phyloP scores from a whole-genome alignment of 1,140 invertebrate genomes.

The Drosophila nebulosa region DNA sequence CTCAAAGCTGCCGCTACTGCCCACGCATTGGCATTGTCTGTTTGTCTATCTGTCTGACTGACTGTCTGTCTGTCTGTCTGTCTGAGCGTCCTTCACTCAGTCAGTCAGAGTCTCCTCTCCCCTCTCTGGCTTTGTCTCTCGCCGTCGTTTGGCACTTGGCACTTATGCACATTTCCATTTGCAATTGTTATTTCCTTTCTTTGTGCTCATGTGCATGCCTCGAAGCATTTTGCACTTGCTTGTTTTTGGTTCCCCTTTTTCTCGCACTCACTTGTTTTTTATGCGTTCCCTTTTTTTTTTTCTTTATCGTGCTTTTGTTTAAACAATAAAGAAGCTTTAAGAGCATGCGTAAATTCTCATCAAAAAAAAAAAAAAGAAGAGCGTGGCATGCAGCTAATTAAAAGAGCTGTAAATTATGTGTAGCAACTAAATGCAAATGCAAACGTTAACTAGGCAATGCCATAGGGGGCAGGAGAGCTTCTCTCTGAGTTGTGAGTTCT shows the following conservation, averaged over 20 bases:
- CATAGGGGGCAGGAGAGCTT: background rate
- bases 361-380: slow-evolving; percentile 29
- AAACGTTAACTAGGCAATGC: slow-evolving; percentile 36
- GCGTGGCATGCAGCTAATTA: slow-evolving; percentile 72
- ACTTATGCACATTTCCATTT: slow-evolving; percentile 78
- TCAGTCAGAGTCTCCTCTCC: slow-evolving; percentile 18
- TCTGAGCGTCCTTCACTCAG: slow-evolving; percentile 19
- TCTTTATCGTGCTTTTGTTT: slow-evolving; percentile 20
- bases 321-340: slow-evolving; percentile 67
- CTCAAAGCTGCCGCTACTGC: slow-evolving; percentile 40
- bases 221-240: slow-evolving; percentile 47
- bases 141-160: slow-evolving; percentile 37
- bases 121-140: slow-evolving; percentile 30
- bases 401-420: slow-evolving; percentile 74
- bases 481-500: background rate
- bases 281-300: background rate
- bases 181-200: slow-evolving; percentile 74
- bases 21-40: slow-evolving; percentile 2
- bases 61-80: slow-evolving; percentile 18
- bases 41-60: background rate
- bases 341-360: slow-evolving; percentile 74
- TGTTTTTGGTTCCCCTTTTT: too few species aligned
- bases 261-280: background rate
- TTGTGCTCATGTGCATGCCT: slow-evolving; percentile 52
- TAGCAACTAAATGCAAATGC: slow-evolving; percentile 66